Percentiles rank a stretch among this genome's conserved stretches.
Evolutionary conservation across 1,140 invertebrate genomes (phyloP).

Genomic region (Heliconius hermathena): DNA sequence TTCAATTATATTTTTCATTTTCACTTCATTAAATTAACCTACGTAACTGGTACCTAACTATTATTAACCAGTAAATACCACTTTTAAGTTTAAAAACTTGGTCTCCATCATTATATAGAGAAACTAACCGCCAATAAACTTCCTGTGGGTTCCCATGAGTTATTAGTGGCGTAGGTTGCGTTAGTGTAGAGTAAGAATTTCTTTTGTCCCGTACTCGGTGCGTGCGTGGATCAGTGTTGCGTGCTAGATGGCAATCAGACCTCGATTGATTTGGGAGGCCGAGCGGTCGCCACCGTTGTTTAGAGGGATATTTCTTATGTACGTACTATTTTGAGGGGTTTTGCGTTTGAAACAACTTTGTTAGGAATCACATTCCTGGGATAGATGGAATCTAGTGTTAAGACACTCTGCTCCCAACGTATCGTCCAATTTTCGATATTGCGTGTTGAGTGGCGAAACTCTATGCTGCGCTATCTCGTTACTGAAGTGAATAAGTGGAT

Average conservation of each 20-base stretch:
- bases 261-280: slow-evolving; percentile 75
- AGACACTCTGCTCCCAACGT: too few species aligned
- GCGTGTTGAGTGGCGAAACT: too few species aligned
- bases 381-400: too few species aligned
- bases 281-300: slow-evolving; percentile 46
- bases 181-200: slow-evolving; percentile 44
- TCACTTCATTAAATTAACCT: slow-evolving; percentile 22
- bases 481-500: too few species aligned
- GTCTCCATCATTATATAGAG: slow-evolving; percentile 17
- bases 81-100: too few species aligned
- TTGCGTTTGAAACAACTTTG: neutral
- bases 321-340: neutral
- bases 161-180: slow-evolving; percentile 45
- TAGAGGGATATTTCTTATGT: neutral
- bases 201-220: slow-evolving; percentile 60
- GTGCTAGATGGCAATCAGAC: slow-evolving; percentile 72
- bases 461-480: too few species aligned
- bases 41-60: too few species aligned
- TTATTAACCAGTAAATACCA: too few species aligned
- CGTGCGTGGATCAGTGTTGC: slow-evolving; percentile 74
- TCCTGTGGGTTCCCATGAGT: slow-evolving; percentile 54
- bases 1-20: neutral
- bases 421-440: too few species aligned
- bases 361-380: neutral
- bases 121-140: slow-evolving; percentile 49